Conservation (phyloP, 2,888 invertebrate genomes). For the Dolichopus griseipennis region DNA sequence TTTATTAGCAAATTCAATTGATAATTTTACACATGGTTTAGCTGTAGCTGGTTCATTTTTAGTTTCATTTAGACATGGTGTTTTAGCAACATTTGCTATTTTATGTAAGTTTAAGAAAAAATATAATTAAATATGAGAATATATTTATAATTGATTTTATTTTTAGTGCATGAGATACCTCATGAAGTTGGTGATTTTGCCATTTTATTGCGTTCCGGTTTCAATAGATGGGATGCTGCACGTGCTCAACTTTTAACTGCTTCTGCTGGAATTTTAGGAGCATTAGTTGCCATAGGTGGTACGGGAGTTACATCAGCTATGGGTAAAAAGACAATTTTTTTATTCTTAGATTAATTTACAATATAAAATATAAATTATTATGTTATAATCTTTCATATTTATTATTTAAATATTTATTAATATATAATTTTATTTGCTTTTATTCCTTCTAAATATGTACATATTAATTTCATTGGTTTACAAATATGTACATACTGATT, state of each 20-base stretch:
- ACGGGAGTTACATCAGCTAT: constrained; percentile 72
- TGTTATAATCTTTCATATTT: too few relatives aligned
- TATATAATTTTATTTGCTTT: too few relatives aligned
- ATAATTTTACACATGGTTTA: constrained; percentile 97
- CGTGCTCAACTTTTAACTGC: constrained; percentile 89
- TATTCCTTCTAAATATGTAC: too few relatives aligned
- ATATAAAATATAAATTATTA: too few relatives aligned
- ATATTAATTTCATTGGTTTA: too few relatives aligned
- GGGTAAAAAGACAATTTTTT: constrained; percentile 50
- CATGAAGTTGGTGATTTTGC: constrained; percentile 99
- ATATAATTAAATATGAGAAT: constrained; percentile 4
- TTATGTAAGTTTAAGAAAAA: constrained; percentile 44
- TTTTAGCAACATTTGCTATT: constrained; percentile 90
- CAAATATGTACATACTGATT: too few relatives aligned
- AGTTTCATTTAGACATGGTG: constrained; percentile 80
- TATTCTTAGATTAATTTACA: too few relatives aligned
- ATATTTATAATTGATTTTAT: neutral
- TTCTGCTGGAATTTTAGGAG: constrained; percentile 79
- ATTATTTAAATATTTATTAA: too few relatives aligned
- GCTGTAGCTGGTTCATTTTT: constrained; percentile 97
- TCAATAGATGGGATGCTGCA: constrained; percentile 89
- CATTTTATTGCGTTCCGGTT: constrained; percentile 84
- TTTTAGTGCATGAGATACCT: constrained; percentile 86
- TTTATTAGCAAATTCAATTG: constrained; percentile 90
- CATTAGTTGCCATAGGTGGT: constrained; percentile 72